phyloP scores from a whole-genome alignment of 2,113 vertebrate species.

The Leptocoma aspasia region DNA sequence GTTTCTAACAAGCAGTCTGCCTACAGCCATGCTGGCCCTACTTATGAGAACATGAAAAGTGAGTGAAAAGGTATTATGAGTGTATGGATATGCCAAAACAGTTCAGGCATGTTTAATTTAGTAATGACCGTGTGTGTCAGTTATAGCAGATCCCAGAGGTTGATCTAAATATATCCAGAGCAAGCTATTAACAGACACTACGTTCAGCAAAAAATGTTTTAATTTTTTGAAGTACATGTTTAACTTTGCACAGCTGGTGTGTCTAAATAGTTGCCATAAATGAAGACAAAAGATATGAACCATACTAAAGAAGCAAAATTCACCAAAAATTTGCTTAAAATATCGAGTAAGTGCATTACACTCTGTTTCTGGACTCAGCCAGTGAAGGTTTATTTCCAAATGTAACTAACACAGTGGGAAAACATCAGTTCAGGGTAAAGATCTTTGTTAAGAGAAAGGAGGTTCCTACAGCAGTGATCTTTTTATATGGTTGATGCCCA shows the following conservation, averaged over 20 bases:
- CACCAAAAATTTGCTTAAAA: background rate
- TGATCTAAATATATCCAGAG: background rate
- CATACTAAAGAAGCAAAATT: background rate
- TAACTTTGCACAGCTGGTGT: background rate
- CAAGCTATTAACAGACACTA: background rate
- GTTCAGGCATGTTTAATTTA: background rate
- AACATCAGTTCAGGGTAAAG: constrained; percentile 3
- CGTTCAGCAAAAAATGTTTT: background rate
- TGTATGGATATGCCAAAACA: background rate
- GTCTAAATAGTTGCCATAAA: background rate
- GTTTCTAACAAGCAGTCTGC: background rate
- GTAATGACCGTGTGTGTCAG: background rate
- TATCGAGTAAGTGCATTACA: background rate
- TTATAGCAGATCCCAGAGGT: background rate
- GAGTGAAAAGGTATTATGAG: background rate
- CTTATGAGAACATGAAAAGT: background rate
- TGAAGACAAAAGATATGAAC: background rate
- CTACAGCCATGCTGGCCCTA: background rate
- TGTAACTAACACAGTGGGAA: constrained; percentile 3
- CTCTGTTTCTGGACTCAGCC: background rate
- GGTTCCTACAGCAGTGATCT: background rate
- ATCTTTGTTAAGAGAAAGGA: constrained; percentile 15
- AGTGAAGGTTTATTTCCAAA: constrained; percentile 29
- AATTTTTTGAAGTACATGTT: background rate
- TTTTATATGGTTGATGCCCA: background rate